These are phyloP conservation scores for Nephotettix cincticeps DNA, from an alignment of 1,140 invertebrate species.

Conservation along the genomic window DNA sequence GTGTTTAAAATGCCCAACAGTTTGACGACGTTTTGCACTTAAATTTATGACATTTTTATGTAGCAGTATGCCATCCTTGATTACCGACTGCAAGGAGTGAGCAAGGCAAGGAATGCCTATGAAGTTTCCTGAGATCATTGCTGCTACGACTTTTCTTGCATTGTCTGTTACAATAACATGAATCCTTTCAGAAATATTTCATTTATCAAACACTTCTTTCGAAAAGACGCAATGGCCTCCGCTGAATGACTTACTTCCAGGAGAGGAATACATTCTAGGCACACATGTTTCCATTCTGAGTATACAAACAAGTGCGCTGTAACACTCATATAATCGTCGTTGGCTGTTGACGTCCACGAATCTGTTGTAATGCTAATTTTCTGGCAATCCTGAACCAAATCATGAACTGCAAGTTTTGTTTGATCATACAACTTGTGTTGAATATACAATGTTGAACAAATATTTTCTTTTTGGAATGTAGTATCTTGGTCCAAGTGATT, in stretches of 20 bases:
- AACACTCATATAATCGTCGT: not conserved
- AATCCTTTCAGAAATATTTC: not conserved
- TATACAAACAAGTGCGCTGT: not conserved
- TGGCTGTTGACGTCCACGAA: not conserved
- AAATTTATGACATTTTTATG: conserved; percentile 44
- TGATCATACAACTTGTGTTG: not conserved
- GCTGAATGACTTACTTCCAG: not conserved
- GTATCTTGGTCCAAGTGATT: not conserved
- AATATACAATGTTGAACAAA: not conserved
- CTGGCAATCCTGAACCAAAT: not conserved
- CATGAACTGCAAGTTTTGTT: not conserved
- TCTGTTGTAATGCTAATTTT: not conserved
- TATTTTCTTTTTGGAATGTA: not conserved
- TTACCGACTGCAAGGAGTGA: not conserved
- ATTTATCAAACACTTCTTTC: too few species aligned
- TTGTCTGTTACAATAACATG: not conserved
- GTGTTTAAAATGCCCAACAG: not conserved
- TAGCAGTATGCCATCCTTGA: not conserved
- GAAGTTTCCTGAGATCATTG: not conserved
- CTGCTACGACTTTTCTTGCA: not conserved
- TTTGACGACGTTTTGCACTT: conserved; percentile 43
- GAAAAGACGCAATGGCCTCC: too few species aligned
- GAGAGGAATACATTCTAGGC: not conserved
- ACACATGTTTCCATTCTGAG: not conserved
- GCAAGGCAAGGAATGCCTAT: not conserved